Conservation (phyloP, 2,113 vertebrate genomes). For the Rhabdornis inornatus region DNA sequence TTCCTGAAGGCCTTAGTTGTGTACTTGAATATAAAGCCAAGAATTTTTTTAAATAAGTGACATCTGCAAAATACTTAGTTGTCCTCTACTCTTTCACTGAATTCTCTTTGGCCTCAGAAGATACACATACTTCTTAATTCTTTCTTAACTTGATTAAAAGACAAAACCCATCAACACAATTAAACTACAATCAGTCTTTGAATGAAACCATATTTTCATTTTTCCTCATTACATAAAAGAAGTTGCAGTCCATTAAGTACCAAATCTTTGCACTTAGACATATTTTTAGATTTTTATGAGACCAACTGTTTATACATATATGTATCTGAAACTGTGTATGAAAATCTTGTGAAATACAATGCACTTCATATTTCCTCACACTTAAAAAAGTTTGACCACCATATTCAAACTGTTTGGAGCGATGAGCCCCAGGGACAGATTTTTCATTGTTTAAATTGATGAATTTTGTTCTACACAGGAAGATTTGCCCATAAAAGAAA, state of each 20-base stretch:
- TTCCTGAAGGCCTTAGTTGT: background rate
- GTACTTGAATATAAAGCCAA: background rate
- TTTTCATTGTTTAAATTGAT: background rate
- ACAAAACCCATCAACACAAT: background rate
- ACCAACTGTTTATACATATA: background rate
- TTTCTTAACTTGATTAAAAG: conserved; percentile 5
- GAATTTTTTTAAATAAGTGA: background rate
- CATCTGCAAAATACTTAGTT: background rate
- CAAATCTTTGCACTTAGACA: background rate
- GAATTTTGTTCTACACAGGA: background rate
- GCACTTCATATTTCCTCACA: background rate
- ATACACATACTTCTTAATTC: background rate
- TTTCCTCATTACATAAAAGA: background rate
- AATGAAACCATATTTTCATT: background rate
- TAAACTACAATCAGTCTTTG: background rate
- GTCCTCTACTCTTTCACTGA: background rate
- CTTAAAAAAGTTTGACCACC: background rate
- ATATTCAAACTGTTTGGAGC: background rate
- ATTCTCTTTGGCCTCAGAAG: background rate
- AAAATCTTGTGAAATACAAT: background rate
- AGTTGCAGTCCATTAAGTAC: background rate
- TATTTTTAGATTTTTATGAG: background rate
- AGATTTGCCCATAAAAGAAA: background rate
- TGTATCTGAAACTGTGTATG: background rate
- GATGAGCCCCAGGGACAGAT: background rate